phyloP scores from a whole-genome alignment of 2,797 vertebrate genomes.

The Rhinichthys osculus region DNA sequence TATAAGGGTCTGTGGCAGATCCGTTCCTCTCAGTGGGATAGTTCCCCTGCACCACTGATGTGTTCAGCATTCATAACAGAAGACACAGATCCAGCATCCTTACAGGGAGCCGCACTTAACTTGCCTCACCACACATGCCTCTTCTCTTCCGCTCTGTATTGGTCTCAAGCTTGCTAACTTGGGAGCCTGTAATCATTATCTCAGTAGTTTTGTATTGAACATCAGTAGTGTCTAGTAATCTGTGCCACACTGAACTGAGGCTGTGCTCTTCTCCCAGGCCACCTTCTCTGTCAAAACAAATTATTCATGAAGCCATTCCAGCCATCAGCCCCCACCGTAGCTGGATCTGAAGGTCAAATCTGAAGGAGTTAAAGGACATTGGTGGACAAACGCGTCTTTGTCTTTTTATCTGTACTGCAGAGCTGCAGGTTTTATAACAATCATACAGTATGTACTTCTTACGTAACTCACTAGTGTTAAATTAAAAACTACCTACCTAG shows the following conservation, averaged over 20 bases:
- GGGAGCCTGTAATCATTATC: slow-evolving; percentile 15
- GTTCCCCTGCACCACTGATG: slow-evolving; percentile 61
- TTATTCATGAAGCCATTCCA: slow-evolving; percentile 61
- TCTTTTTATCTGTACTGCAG: slow-evolving; percentile 3
- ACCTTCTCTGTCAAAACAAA: slow-evolving; percentile 60
- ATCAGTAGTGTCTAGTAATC: slow-evolving; percentile 59
- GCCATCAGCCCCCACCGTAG: slow-evolving; percentile 45
- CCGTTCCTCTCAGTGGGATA: slow-evolving; percentile 34
- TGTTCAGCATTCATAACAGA: slow-evolving; percentile 70
- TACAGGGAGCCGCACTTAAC: slow-evolving; percentile 48
- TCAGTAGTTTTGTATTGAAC: background rate
- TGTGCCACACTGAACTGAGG: slow-evolving; percentile 63
- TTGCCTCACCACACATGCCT: background rate
- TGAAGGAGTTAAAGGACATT: slow-evolving; percentile 28
- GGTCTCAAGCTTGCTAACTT: slow-evolving; percentile 31
- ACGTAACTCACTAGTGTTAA: background rate
- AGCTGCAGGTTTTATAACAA: background rate
- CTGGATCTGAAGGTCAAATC: slow-evolving; percentile 27
- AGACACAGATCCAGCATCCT: slow-evolving; percentile 69
- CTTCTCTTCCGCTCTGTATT: slow-evolving; percentile 14
- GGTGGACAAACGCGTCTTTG: background rate
- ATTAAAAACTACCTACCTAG: background rate
- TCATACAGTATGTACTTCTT: background rate
- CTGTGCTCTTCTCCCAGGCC: slow-evolving; percentile 50
- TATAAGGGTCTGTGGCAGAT: slow-evolving; percentile 52